A percentile compares a stretch with the other conserved stretches of the same genome.
phyloP scores from a whole-genome alignment of 2,888 invertebrate species.

The Antheraea yamamai region DNA sequence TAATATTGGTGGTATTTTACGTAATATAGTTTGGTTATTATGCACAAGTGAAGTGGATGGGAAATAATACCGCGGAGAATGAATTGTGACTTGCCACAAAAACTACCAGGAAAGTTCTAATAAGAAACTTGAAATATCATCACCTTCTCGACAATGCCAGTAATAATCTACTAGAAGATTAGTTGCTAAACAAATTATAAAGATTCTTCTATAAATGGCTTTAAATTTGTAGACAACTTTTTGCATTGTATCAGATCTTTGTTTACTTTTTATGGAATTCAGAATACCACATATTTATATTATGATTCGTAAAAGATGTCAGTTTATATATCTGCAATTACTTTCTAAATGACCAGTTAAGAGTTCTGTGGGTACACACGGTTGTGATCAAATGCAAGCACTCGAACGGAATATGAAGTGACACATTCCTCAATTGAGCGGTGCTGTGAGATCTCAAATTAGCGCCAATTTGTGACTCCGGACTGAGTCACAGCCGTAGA shows the following conservation, averaged over 20 bases:
- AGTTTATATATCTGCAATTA: background rate
- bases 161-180: too few relatives aligned
- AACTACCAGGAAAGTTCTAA: too few relatives aligned
- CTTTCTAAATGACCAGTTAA: slow-evolving; percentile 3
- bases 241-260: background rate
- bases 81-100: too few relatives aligned
- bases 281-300: background rate
- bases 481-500: slow-evolving; percentile 50
- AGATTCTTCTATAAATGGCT: background rate
- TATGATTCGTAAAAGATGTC: background rate
- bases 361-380: slow-evolving; percentile 10
- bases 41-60: too few relatives aligned
- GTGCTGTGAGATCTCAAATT: slow-evolving; percentile 73
- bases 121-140: too few relatives aligned
- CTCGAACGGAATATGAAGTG: slow-evolving; percentile 60
- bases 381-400: slow-evolving; percentile 24
- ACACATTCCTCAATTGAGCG: slow-evolving; percentile 80
- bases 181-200: too few relatives aligned
- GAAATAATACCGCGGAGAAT: too few relatives aligned
- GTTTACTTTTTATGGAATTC: background rate
- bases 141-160: too few relatives aligned
- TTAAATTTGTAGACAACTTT: background rate
- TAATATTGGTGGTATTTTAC: too few relatives aligned
- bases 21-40: too few relatives aligned
- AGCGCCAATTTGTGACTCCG: slow-evolving; percentile 79